phyloP scores from a whole-genome alignment of 2,113 vertebrate species.

The Ctenodactylus gundi region DNA sequence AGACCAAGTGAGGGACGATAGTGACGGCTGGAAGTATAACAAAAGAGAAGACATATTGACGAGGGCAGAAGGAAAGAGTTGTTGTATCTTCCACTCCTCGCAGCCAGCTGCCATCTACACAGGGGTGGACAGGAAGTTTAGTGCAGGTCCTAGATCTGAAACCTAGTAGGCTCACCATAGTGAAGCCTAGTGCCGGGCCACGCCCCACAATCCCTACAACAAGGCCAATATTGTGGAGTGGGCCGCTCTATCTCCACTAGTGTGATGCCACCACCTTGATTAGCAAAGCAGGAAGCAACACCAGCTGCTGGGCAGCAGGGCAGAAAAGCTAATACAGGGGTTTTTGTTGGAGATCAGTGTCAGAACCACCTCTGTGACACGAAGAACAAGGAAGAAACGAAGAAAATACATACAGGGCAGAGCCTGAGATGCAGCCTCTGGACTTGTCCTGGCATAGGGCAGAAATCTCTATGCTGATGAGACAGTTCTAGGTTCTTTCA shows the following conservation, averaged over 20 bases:
- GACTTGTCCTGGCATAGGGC: no score
- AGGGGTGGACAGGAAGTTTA: no score
- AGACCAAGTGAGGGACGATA: not conserved
- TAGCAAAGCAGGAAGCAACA: not conserved
- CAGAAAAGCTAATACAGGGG: not conserved
- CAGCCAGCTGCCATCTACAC: no score
- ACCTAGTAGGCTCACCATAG: no score
- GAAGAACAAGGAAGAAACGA: not conserved
- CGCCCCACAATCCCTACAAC: not conserved
- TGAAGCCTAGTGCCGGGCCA: not conserved
- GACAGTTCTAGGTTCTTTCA: no score
- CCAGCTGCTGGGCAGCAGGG: not conserved
- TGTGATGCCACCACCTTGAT: no score
- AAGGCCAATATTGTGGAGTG: no score
- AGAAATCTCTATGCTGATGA: not conserved
- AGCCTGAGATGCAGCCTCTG: not conserved
- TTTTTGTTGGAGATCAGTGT: not conserved
- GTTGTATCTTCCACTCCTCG: not conserved
- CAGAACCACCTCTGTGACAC: not conserved
- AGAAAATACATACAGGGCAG: no score
- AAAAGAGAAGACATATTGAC: not conserved
- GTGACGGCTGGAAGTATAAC: not conserved
- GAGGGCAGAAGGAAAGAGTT: no score
- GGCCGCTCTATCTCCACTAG: no score
- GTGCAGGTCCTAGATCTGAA: not conserved